These are phyloP conservation scores for Trachelus stipa DNA, from an alignment of 2,888 invertebrate genomes.

Conservation along the genomic window DNA sequence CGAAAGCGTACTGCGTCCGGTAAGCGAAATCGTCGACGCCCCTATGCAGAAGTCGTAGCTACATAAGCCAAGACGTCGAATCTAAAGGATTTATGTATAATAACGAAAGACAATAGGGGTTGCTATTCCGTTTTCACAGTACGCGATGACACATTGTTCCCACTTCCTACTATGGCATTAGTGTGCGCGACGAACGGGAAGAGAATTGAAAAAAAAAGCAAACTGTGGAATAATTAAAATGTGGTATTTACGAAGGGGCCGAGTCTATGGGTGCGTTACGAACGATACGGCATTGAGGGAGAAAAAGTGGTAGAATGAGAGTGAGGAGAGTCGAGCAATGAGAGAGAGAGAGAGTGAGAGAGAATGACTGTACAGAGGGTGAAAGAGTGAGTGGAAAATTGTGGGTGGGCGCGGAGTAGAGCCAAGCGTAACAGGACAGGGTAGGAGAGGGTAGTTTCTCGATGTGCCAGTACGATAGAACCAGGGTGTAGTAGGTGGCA, in stretches of 20 bases:
- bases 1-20: too few relatives aligned
- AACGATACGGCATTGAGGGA: constrained; percentile 33
- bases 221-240: constrained; percentile 55
- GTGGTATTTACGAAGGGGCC: constrained; percentile 44
- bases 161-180: background rate
- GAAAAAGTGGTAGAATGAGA: constrained; percentile 17
- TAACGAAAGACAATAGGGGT: constrained; percentile 3
- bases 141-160: background rate
- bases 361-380: constrained; percentile 18
- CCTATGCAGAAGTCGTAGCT: background rate
- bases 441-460: constrained; percentile 37
- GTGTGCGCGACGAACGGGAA: constrained; percentile 8
- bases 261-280: constrained; percentile 40
- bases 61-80: constrained; percentile 5
- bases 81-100: constrained; percentile 2
- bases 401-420: constrained; percentile 19
- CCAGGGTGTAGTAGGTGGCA: constrained; percentile 47
- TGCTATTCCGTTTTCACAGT: too few relatives aligned
- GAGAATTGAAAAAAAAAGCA: constrained; percentile 26
- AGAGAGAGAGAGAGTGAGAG: constrained; percentile 21
- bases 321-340: constrained; percentile 17
- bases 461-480: constrained; percentile 40
- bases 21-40: too few relatives aligned
- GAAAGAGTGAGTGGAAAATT: constrained; percentile 7
- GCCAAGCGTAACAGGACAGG: constrained; percentile 20